Base-by-base conservation (phyloP, 2,113 vertebrate genomes). In the Datnioides undecimradiatus region DNA sequence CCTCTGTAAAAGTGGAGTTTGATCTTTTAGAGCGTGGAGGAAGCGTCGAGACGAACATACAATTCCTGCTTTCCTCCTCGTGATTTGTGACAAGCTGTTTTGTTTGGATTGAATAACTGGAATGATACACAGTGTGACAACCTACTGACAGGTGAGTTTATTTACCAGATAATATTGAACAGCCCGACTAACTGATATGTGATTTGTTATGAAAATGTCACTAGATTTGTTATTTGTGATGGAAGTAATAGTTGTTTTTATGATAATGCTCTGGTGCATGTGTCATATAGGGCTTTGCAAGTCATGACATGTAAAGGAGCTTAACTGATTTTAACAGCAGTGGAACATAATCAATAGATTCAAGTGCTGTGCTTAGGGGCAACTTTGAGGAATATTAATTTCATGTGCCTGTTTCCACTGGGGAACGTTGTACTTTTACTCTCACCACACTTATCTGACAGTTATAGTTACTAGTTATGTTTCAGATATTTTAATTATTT, bases 1-100 rank as follows among this genome's bases (percentile, higher is more conserved):
- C 71, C 7, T 17, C 78, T 60, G 41, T 40, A 38, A 38, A 58
- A 79, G 79, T 94, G 94, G 93, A 95, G 86, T 95, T 94, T 95
- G 95, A 92, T 87, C 94, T 72, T 51, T 62, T 31, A 54, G 14
- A 16, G 13, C 46, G 73, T 52, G 41, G 33, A 62, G n/a, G 19
- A 72, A 70, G 23, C 54, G 51, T 76, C 19, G 3, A 12, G 38
- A 67, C 14, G 29, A n/a, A 29, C 40, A 31, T 36, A 27, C 63
- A n/a, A 33, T 45, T 68, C 54, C 87, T 55, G 31, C 12, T 40
- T 25, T 34, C 12, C 0, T 60, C 41, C 8, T 27, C 14, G 38
- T 65, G 8, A 46, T 60, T 58, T 17, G 17, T 78, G 52, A 65
- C 60, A 48, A 5, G 52, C 14, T 55, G 43, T 34, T 8, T 65